These are phyloP conservation scores for Catharus ustulatus DNA, from an alignment of 2,797 vertebrate species.

Conservation along the genomic window DNA sequence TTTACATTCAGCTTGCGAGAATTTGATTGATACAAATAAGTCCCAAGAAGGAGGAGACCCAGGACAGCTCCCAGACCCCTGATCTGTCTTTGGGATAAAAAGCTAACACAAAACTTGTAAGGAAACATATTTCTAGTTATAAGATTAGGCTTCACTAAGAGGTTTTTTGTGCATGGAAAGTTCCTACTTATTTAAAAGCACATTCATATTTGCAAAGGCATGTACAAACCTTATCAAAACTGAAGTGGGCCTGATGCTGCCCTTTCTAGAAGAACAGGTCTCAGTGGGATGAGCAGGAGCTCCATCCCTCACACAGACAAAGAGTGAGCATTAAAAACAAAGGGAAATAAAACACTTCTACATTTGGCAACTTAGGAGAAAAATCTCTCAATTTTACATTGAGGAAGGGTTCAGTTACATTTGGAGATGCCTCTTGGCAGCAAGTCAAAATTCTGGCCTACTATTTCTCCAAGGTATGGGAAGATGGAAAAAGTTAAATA, in stretches of 20 bases:
- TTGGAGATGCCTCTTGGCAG: background rate
- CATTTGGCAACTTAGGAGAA: background rate
- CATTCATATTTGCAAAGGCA: background rate
- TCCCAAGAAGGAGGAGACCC: background rate
- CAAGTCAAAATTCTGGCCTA: background rate
- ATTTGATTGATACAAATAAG: background rate
- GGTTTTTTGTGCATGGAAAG: background rate
- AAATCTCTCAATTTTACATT: accelerated
- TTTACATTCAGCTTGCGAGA: background rate
- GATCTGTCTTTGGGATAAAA: background rate
- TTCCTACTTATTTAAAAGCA: background rate
- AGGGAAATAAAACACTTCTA: background rate
- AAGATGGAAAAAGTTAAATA: background rate
- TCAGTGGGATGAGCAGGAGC: background rate
- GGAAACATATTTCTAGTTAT: background rate
- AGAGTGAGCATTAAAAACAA: background rate
- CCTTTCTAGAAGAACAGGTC: background rate
- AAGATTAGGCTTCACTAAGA: background rate
- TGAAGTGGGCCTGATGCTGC: background rate
- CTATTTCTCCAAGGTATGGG: background rate
- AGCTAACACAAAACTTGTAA: background rate
- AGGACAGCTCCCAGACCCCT: background rate
- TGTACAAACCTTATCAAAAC: background rate
- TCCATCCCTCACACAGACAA: background rate
- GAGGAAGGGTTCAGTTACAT: background rate